phyloP scores from a whole-genome alignment of 2,888 invertebrate species.

The Calameuta idolon region DNA sequence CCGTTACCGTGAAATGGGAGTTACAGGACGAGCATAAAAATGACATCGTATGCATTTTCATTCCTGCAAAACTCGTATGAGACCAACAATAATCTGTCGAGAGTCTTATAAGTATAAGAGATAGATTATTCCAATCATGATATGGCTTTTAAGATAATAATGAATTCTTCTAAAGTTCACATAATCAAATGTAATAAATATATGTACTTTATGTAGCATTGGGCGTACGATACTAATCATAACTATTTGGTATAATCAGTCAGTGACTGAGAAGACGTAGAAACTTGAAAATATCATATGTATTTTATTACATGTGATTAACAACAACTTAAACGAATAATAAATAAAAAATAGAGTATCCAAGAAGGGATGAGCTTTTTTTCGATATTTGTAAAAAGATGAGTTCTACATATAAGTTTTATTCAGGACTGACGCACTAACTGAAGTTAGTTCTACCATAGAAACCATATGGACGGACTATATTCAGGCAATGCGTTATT shows the following conservation, averaged over 20 bases:
- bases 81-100: background rate
- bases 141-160: background rate
- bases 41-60: conserved; percentile 76
- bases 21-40: conserved; percentile 72
- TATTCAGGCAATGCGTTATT: background rate
- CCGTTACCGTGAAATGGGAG: conserved; percentile 81
- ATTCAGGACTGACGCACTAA: background rate
- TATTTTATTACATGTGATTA: conserved; percentile 34
- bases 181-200: background rate
- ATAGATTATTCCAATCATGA: background rate
- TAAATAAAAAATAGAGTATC: conserved; percentile 47
- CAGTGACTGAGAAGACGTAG: conserved; percentile 5
- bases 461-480: background rate
- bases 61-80: conserved; percentile 76
- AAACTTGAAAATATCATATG: conserved; percentile 35
- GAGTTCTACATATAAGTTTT: background rate
- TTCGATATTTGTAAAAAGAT: background rate
- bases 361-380: conserved; percentile 15
- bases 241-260: background rate
- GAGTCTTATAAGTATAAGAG: background rate
- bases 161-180: background rate
- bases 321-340: conserved; percentile 43
- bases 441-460: background rate
- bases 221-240: background rate
- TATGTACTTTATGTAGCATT: background rate